Evolutionary conservation across 2,113 vertebrate genomes (phyloP).

Genomic region (Peromyscus maniculatus): DNA sequence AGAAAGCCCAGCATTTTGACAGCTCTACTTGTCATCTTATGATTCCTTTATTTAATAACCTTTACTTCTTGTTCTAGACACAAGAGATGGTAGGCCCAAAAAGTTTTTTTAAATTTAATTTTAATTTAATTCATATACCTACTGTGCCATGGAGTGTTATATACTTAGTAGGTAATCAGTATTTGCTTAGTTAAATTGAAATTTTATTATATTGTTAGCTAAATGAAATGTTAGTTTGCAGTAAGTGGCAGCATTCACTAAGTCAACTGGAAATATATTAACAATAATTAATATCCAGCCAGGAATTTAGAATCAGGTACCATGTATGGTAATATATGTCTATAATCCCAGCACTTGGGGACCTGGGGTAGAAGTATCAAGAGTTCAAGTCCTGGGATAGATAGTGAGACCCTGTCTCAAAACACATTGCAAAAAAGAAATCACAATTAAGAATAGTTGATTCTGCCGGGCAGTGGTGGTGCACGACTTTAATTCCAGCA

Average conservation of each 20-base stretch:
- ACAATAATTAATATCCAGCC: not conserved
- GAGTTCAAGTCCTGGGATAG: not conserved
- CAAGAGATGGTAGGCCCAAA: not conserved
- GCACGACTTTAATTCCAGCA: no score
- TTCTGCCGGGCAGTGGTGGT: no score
- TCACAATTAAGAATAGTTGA: not conserved
- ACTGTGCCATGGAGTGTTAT: not conserved
- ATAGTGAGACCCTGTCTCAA: not conserved
- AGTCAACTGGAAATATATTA: slow-evolving; percentile 29
- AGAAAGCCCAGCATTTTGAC: not conserved
- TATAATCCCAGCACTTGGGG: not conserved
- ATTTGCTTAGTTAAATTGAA: slow-evolving; percentile 44
- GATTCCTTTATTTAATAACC: not conserved
- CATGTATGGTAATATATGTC: not conserved
- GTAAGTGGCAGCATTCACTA: not conserved
- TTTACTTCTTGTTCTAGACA: not conserved
- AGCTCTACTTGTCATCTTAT: not conserved
- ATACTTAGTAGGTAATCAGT: not conserved
- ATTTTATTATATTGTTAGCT: slow-evolving; percentile 46
- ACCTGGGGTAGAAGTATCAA: not conserved
- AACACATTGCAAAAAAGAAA: not conserved
- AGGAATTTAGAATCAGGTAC: not conserved
- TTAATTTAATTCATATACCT: not conserved
- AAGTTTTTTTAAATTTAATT: no score
- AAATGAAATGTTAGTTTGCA: slow-evolving; percentile 47